Evolutionary conservation across 1,140 invertebrate genomes (phyloP).

Genomic region (Bombus terrestris): DNA sequence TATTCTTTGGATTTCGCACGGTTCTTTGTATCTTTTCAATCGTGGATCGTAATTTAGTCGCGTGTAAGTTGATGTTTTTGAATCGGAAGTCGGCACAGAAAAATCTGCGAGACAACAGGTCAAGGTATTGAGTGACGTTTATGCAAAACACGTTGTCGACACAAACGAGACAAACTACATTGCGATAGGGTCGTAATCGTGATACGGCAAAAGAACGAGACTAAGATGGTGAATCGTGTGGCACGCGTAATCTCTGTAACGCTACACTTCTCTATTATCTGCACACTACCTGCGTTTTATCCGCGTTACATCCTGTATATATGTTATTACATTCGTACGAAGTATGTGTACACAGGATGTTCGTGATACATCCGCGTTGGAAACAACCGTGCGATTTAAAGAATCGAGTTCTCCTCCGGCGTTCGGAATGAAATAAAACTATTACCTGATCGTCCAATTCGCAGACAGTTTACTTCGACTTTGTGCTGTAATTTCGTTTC

Average conservation of each 20-base stretch:
- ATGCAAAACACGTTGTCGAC: not conserved
- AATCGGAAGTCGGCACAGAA: not conserved
- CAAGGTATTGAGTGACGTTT: not conserved
- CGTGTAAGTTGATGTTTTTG: not conserved
- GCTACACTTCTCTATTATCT: constrained; percentile 26
- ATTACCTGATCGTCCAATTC: too few species aligned
- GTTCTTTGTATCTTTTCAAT: not conserved
- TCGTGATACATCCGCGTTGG: constrained; percentile 20
- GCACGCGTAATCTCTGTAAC: constrained; percentile 48
- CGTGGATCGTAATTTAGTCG: not conserved
- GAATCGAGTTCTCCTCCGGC: not conserved
- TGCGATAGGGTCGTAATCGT: not conserved
- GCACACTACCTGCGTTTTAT: constrained; percentile 26
- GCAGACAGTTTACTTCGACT: too few species aligned
- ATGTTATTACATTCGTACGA: constrained; percentile 44
- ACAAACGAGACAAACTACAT: not conserved
- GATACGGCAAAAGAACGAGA: not conserved
- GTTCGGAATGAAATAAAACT: not conserved
- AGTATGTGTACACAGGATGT: constrained; percentile 5
- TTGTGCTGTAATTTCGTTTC: too few species aligned
- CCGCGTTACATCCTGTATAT: constrained; percentile 39
- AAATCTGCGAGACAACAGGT: not conserved
- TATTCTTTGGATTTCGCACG: too few species aligned
- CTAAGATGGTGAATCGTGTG: constrained; percentile 18
- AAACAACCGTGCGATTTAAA: constrained; percentile 6